phyloP scores from a whole-genome alignment of 2,113 vertebrate species.

The Theristicus caerulescens region DNA sequence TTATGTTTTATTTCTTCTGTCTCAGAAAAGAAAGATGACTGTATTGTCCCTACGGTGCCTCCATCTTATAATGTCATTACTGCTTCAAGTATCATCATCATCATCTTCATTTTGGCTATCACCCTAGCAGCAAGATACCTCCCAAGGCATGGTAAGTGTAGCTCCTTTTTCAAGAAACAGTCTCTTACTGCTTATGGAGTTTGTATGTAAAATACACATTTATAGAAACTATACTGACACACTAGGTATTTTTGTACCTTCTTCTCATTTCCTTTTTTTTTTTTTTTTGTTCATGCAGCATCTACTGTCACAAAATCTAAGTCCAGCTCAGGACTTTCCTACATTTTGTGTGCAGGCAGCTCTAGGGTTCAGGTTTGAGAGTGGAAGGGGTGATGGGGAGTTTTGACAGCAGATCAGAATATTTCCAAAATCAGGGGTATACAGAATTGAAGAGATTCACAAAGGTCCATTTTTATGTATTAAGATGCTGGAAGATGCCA shows the following conservation, averaged over 20 bases:
- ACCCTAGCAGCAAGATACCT: constrained; percentile 12
- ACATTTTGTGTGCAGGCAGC: background rate
- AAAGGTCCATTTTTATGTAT: background rate
- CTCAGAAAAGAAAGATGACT: constrained; percentile 1
- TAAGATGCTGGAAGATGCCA: background rate
- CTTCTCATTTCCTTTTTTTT: background rate
- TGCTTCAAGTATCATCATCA: constrained; percentile 29
- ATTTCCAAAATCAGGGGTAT: background rate
- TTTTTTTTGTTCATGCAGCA: background rate
- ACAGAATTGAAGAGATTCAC: background rate
- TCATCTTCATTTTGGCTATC: constrained; percentile 27
- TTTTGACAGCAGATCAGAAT: background rate
- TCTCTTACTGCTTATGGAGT: background rate
- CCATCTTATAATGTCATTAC: constrained; percentile 3
- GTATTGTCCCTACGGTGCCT: background rate
- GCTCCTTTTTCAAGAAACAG: background rate
- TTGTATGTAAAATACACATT: background rate
- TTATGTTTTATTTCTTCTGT: constrained; percentile 10
- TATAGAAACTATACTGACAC: background rate
- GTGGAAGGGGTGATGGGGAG: background rate
- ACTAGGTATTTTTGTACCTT: background rate
- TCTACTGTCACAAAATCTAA: background rate
- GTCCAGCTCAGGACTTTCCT: background rate
- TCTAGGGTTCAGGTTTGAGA: background rate
- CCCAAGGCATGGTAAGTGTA: constrained; percentile 36